These are phyloP conservation scores for Vicugna pacos DNA, from an alignment of 2,113 vertebrate species.

Conservation along the genomic window DNA sequence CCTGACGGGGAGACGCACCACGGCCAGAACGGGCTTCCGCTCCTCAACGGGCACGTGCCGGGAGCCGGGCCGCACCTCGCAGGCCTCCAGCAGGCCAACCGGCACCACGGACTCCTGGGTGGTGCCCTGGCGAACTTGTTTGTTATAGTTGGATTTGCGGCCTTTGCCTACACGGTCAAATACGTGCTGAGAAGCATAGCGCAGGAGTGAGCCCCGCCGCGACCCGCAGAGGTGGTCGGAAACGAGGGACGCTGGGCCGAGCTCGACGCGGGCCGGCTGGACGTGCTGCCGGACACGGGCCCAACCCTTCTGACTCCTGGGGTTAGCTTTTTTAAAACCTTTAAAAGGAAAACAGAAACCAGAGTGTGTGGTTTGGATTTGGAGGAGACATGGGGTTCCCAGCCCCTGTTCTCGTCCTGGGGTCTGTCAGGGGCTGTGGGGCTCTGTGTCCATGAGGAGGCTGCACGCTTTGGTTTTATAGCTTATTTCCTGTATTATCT, in stretches of 20 bases:
- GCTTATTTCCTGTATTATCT: slow-evolving; percentile 64
- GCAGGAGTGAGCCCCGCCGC: slow-evolving; percentile 91
- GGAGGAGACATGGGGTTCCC: neutral
- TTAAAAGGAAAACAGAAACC: slow-evolving; percentile 60
- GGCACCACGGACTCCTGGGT: slow-evolving; percentile 98
- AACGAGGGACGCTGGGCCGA: slow-evolving; percentile 74
- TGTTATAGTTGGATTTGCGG: slow-evolving; percentile 98
- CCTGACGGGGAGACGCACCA: slow-evolving; percentile 94
- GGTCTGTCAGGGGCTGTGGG: slow-evolving; percentile 28
- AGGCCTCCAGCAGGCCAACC: slow-evolving; percentile 94
- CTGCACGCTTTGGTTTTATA: slow-evolving; percentile 70
- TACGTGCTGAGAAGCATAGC: slow-evolving; percentile 99
- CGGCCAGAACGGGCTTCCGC: slow-evolving; percentile 91
- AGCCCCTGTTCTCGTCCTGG: slow-evolving; percentile 34
- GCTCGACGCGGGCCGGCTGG: slow-evolving; percentile 66
- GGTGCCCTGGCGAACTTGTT: slow-evolving; percentile 98
- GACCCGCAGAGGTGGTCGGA: slow-evolving; percentile 29
- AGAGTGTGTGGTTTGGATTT: slow-evolving; percentile 45
- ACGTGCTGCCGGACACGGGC: slow-evolving; percentile 66
- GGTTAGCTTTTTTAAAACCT: slow-evolving; percentile 77
- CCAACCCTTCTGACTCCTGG: slow-evolving; percentile 81
- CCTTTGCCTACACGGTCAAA: slow-evolving; percentile 99
- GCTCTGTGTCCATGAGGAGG: neutral
- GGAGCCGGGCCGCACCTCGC: slow-evolving; percentile 88
- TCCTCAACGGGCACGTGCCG: slow-evolving; percentile 90